Conservation (phyloP, 2,888 invertebrate species). For the Sphaerophoria rueppellii region DNA sequence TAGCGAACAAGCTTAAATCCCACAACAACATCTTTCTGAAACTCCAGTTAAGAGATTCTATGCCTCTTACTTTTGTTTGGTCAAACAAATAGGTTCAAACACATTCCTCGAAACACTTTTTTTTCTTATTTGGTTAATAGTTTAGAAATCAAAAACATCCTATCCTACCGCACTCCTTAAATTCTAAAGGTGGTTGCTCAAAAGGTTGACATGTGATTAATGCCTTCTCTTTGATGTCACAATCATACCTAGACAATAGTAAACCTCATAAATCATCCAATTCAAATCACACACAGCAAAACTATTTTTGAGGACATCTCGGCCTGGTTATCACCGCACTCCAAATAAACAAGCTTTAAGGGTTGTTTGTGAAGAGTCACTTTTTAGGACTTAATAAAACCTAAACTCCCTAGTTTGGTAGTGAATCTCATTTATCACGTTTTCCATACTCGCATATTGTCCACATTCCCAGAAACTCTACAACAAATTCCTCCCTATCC, state of each 20-base stretch:
- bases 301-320: constrained; percentile 45
- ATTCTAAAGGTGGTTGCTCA: constrained; percentile 44
- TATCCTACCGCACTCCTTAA: background rate
- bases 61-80: too few relatives aligned
- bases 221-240: constrained; percentile 25
- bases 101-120: too few relatives aligned
- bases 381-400: too few relatives aligned
- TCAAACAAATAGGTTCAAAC: too few relatives aligned
- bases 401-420: too few relatives aligned
- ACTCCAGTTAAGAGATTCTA: too few relatives aligned
- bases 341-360: background rate
- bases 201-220: constrained; percentile 38
- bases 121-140: too few relatives aligned
- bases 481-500: background rate
- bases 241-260: constrained; percentile 6
- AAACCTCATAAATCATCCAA: constrained; percentile 46
- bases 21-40: too few relatives aligned
- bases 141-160: too few relatives aligned
- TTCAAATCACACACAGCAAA: constrained; percentile 38
- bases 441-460: background rate
- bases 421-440: constrained; percentile 13
- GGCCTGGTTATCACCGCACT: constrained; percentile 46
- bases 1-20: too few relatives aligned
- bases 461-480: background rate
- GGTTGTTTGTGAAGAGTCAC: too few relatives aligned